phyloP scores from a whole-genome alignment of 2,888 invertebrate genomes.

The Drosophila affinis region DNA sequence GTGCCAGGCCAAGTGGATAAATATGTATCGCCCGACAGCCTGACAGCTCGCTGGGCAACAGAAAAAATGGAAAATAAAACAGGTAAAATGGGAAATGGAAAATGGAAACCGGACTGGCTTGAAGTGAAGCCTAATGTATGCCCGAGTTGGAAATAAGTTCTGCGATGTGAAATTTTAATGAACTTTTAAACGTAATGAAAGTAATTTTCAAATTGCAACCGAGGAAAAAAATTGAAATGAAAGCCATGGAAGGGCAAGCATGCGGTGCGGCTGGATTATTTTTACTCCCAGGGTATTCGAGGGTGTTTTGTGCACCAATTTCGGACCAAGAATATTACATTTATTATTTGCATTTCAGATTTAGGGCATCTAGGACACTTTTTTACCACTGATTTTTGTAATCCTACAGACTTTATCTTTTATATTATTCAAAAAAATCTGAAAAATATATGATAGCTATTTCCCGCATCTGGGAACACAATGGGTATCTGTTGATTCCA shows the following conservation, averaged over 20 bases:
- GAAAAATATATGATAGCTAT: background rate
- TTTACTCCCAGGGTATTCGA: background rate
- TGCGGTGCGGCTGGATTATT: conserved; percentile 37
- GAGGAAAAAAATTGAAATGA: conserved; percentile 9
- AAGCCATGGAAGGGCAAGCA: conserved; percentile 27
- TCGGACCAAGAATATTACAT: too few relatives aligned
- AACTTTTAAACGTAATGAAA: conserved; percentile 79
- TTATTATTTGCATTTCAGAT: too few relatives aligned
- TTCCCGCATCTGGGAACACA: background rate
- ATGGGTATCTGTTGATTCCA: background rate
- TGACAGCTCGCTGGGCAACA: conserved; percentile 1
- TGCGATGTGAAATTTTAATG: conserved; percentile 67
- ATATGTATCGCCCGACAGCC: conserved; percentile 26
- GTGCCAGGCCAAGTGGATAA: conserved; percentile 17
- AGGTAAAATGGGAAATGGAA: conserved; percentile 10
- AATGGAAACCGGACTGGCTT: background rate
- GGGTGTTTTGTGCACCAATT: background rate
- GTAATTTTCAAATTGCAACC: conserved; percentile 67
- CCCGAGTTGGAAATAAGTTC: conserved; percentile 38
- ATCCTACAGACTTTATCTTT: too few relatives aligned
- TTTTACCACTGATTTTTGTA: too few relatives aligned
- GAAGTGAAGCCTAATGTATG: conserved; percentile 37
- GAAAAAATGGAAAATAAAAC: too few relatives aligned
- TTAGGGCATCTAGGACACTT: too few relatives aligned
- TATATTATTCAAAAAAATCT: background rate